Conservation (phyloP, 1,140 invertebrate genomes). For the Samia ricini region DNA sequence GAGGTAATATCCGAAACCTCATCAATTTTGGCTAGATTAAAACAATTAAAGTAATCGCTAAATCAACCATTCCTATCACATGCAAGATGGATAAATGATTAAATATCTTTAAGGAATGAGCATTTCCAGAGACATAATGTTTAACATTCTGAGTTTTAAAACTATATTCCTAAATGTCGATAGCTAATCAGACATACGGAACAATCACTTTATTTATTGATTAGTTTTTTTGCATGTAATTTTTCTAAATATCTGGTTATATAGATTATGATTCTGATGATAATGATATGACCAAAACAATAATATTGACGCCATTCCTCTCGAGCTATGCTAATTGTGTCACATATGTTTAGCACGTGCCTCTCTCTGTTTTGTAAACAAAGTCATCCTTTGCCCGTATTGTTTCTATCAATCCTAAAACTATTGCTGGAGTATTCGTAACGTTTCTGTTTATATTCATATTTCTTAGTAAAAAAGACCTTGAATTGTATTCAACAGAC, state of each 20-base stretch:
- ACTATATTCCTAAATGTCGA: too few species aligned
- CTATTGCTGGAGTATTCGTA: too few species aligned
- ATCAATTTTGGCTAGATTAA: not conserved
- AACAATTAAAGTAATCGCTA: not conserved
- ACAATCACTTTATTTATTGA: too few species aligned
- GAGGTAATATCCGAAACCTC: conserved; percentile 81
- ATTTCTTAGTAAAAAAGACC: too few species aligned
- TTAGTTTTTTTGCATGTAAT: too few species aligned
- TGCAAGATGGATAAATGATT: not conserved
- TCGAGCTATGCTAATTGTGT: conserved; percentile 10
- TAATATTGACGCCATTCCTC: conserved; percentile 8
- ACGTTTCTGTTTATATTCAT: too few species aligned
- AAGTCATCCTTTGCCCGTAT: not conserved
- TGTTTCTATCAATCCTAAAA: not conserved
- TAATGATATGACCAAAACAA: too few species aligned
- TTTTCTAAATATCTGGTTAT: not conserved
- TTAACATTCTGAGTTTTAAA: not conserved
- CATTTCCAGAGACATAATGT: not conserved
- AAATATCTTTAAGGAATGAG: not conserved
- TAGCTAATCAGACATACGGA: too few species aligned
- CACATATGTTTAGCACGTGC: conserved; percentile 25
- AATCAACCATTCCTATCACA: not conserved
- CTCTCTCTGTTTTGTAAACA: conserved; percentile 30
- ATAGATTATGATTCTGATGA: conserved; percentile 6
- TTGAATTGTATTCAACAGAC: too few species aligned